Evolutionary conservation across 2,797 vertebrate species (phyloP).

Genomic region (Alectoris magna): DNA sequence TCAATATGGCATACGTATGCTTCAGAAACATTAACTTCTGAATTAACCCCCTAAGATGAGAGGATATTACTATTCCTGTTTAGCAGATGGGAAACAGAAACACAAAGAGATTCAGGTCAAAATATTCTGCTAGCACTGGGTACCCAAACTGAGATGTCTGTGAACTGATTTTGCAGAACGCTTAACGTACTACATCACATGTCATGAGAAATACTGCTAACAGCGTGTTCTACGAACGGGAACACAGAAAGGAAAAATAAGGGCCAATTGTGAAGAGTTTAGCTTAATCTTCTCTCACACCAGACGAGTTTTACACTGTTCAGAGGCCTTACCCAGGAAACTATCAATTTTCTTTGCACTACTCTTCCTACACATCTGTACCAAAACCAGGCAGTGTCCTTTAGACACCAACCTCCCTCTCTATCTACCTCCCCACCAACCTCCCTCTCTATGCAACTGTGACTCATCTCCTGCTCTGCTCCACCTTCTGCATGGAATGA

Average conservation of each 20-base stretch:
- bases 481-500: neutral
- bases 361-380: neutral
- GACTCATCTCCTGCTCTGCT: slow-evolving; percentile 7
- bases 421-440: neutral
- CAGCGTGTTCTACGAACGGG: neutral
- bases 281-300: neutral
- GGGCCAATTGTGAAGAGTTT: neutral
- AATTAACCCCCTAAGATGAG: neutral
- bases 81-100: slow-evolving; percentile 67
- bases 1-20: slow-evolving; percentile 14
- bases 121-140: slow-evolving; percentile 6
- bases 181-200: neutral
- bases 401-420: neutral
- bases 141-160: slow-evolving; percentile 36
- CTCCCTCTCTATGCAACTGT: neutral
- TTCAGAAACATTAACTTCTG: slow-evolving; percentile 6
- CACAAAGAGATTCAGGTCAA: slow-evolving; percentile 60
- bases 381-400: neutral
- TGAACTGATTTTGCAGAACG: slow-evolving; percentile 31
- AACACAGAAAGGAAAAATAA: neutral
- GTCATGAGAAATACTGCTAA: slow-evolving; percentile 15
- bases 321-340: neutral
- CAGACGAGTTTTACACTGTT: neutral
- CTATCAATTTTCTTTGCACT: neutral
- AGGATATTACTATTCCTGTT: slow-evolving; percentile 53